Evolutionary conservation across 2,113 vertebrate genomes (phyloP), one percentile per base, ranked within the genome.

Genomic region (Himantopus leucocephalus): DNA sequence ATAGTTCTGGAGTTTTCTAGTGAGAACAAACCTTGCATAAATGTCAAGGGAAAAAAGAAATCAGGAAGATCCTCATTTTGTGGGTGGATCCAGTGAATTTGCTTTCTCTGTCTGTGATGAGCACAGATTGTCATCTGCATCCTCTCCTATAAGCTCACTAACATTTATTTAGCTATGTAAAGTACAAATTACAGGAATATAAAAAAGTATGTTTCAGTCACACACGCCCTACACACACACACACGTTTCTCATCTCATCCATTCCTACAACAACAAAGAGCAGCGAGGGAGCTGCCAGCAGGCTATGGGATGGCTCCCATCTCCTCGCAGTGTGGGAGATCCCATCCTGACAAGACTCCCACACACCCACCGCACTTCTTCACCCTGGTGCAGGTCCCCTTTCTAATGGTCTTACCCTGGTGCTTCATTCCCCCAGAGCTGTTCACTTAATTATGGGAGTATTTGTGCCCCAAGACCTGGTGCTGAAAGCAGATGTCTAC

Each of bases 1-100:
- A 88, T 73, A 88, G 32, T 88, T 94, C 89, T 96, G 77, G 66
- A 95, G 71, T 85, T 71, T 83, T 94, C 93, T 70, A 83, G 50
- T 63, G 71, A 96, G 93, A 95, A 16, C 8, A 92, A 91, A 73
- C n/a, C 34, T 56, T 70, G 71, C 6, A 3, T 70, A 95, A 94
- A 83, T 87, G 37, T 64, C 77, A 90, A 82, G 60, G 15, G n/a
- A 0, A 8, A 64, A 45, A 55, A 60, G 84, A 50, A 39, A 16
- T 48, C 62, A 55, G 50, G 41, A 91, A 91, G 81, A 91, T 88
- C 27, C 37, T 96, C 2, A 83, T 82, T 92, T 88, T 87, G 37
- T 59, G 77, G 53, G n/a, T 82, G 67, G 58, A 75, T 76, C 32
- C 62, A 74, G 55, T 2, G 22, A 82, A 71, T 83, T 85, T 90